Conservation (phyloP, 2,888 invertebrate species). For the Geotrupes spiniger region DNA sequence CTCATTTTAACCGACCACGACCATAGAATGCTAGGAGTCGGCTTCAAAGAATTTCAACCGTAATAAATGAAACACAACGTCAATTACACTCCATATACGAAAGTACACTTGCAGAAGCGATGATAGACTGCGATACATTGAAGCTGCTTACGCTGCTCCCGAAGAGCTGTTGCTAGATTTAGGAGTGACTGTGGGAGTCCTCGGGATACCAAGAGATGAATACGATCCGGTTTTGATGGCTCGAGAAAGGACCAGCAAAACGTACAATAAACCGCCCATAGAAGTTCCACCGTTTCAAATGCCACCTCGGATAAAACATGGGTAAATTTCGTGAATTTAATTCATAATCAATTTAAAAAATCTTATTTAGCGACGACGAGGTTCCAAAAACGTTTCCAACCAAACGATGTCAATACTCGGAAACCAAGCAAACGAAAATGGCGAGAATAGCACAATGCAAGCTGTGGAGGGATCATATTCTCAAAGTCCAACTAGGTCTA, state of each 20-base stretch:
- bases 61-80: constrained; percentile 30
- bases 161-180: constrained; percentile 54
- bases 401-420: constrained; percentile 33
- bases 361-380: constrained; percentile 31
- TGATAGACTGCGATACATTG: constrained; percentile 54
- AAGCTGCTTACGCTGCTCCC: constrained; percentile 54
- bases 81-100: neutral
- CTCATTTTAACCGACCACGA: constrained; percentile 59
- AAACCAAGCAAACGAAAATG: constrained; percentile 31
- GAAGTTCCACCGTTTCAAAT: constrained; percentile 35
- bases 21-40: constrained; percentile 58
- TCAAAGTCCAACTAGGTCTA: too few species aligned
- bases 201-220: constrained; percentile 56
- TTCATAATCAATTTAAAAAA: neutral
- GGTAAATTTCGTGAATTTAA: too few species aligned
- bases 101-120: constrained; percentile 36
- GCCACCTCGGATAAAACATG: constrained; percentile 32
- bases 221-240: constrained; percentile 59
- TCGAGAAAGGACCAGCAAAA: constrained; percentile 37
- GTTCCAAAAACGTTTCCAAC: constrained; percentile 35
- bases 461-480: constrained; percentile 36
- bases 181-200: constrained; percentile 57
- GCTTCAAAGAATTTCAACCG: constrained; percentile 45
- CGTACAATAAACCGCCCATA: constrained; percentile 26
- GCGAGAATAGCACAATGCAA: constrained; percentile 37